Evolutionary conservation across 2,113 vertebrate genomes (phyloP).

Genomic region (Spizaetus ornatus): DNA sequence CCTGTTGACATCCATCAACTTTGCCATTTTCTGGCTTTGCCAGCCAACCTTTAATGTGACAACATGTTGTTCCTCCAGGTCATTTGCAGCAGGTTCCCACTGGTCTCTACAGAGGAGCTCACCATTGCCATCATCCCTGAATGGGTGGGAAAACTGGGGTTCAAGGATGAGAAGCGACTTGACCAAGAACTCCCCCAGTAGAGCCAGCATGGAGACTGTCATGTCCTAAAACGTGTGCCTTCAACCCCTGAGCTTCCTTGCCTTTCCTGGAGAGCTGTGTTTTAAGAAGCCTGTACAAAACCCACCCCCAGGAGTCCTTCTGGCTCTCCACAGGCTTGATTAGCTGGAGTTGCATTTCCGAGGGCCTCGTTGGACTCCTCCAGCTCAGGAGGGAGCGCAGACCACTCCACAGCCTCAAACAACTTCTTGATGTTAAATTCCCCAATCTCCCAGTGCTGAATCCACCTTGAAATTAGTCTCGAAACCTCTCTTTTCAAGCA

Average conservation of each 20-base stretch:
- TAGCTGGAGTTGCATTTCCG: not conserved
- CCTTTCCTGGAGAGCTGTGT: not conserved
- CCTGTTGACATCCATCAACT: not conserved
- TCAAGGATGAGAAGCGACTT: accelerated
- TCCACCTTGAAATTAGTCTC: constrained; percentile 63
- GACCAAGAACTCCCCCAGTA: not conserved
- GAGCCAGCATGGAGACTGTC: not conserved
- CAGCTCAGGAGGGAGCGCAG: constrained; percentile 3
- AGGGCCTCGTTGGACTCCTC: not conserved
- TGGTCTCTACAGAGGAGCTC: accelerated
- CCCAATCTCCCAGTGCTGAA: constrained; percentile 36
- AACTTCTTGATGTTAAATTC: constrained; percentile 55
- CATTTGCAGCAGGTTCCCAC: not conserved
- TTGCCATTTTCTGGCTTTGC: not conserved
- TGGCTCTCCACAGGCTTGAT: not conserved
- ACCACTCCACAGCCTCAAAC: constrained; percentile 35
- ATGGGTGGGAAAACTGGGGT: not conserved
- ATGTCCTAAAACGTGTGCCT: not conserved
- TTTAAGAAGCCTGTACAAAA: not conserved
- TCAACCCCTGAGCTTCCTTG: not conserved
- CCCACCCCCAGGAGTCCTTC: not conserved
- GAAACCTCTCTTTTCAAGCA: constrained; percentile 4
- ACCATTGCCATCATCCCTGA: not conserved
- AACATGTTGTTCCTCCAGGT: accelerated
- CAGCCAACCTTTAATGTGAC: not conserved